Base-by-base conservation (phyloP, 1,140 invertebrate genomes). In the Hesperophylax magnus region DNA sequence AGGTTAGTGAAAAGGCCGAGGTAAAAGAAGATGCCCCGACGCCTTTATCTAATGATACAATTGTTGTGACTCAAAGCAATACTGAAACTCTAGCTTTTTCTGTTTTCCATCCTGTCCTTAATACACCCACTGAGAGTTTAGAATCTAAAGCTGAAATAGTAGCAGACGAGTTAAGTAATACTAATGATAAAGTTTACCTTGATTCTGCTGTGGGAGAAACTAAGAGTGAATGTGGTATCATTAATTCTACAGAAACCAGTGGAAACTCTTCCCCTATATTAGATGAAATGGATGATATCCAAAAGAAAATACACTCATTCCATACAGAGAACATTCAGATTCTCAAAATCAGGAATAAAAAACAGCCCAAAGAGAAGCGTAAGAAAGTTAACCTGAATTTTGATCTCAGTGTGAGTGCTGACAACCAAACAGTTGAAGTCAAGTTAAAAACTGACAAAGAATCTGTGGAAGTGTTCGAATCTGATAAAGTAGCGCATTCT, bases 261-360 rank as follows among this genome's bases (percentile, higher is more conserved):
- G 88, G 89, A 1, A 89, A 89, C 78, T 90, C 89, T 0, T 90
- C 89, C 0, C 89, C 89, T 6, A 86, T 89, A 65, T 39, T 84
- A 52, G 91, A 92, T 81, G 90, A 91, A 78, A 90, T 91, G 87
- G 90, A 90, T 81, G 92, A 92, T 81, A 92, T 92, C 65, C 91
- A 92, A 85, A 91, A 92, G 82, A 91, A 91, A 84, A 88, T 92
- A 78, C 88, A 91, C 67, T 91, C 90, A 22, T 92, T 92, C 86
- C 91, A 92, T 83, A 91, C 90, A 1, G 91, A 91, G 80, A 92
- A 92, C 82, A 92, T 92, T 81, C 88, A 89, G 22, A 91, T 92
- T 67, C 81, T 92, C 47, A 91, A 92, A 82, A 92, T 91, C 14
- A 88, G 91, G 72, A 92, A 92, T 69, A 92, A 92, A 72, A 92